Evolutionary conservation across 2,888 invertebrate species (phyloP).

Genomic region (Byasa hedistus): DNA sequence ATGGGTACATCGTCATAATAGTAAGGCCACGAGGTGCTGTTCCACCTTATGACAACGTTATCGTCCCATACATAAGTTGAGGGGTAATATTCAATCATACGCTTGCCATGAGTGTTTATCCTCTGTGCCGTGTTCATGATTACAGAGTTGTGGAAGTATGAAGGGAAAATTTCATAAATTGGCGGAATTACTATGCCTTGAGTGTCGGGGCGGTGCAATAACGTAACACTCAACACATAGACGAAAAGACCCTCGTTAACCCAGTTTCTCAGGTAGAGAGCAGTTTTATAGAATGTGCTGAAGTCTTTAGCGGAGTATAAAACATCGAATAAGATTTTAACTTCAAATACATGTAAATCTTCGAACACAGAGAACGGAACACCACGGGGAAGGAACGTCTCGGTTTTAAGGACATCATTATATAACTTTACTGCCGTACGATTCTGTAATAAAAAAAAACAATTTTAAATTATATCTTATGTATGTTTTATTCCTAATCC

Average conservation of each 20-base stretch:
- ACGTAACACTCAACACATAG: constrained; percentile 81
- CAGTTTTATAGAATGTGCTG: constrained; percentile 80
- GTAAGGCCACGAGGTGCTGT: constrained; percentile 81
- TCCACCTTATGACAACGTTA: constrained; percentile 80
- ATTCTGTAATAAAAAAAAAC: constrained; percentile 62
- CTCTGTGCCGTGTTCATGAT: constrained; percentile 84
- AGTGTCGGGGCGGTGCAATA: constrained; percentile 82
- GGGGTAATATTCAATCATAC: constrained; percentile 53
- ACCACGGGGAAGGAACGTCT: constrained; percentile 78
- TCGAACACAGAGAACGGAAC: constrained; percentile 81
- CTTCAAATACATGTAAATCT: constrained; percentile 78
- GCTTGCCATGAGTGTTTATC: constrained; percentile 69
- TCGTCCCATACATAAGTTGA: constrained; percentile 62
- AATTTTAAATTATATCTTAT: neutral
- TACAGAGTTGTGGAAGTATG: constrained; percentile 84
- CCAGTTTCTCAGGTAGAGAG: constrained; percentile 80
- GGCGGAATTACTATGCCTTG: constrained; percentile 84
- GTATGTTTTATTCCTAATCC: neutral
- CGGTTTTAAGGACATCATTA: constrained; percentile 71
- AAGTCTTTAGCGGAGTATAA: constrained; percentile 82
- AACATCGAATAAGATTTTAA: constrained; percentile 76
- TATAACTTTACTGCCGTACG: constrained; percentile 78
- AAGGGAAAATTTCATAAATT: constrained; percentile 86
- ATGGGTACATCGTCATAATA: constrained; percentile 77
- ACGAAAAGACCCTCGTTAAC: constrained; percentile 86